These are phyloP conservation scores for Proctacanthus coquilletti DNA, from an alignment of 1,140 invertebrate species.

Conservation along the genomic window DNA sequence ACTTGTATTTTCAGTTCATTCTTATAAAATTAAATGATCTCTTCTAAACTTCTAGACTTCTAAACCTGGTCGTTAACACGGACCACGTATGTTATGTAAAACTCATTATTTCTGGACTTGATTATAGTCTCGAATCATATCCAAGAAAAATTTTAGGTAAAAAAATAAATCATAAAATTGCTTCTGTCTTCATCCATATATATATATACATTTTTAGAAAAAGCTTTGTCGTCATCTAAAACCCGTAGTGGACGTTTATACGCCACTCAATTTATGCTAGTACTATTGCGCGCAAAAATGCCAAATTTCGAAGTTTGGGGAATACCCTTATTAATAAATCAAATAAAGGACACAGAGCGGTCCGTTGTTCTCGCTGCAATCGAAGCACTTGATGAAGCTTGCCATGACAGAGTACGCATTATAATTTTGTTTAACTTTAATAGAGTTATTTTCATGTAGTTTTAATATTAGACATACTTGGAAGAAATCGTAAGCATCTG, in stretches of 20 bases:
- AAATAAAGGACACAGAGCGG: constrained; percentile 64
- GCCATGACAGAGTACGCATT: constrained; percentile 55
- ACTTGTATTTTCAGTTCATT: constrained; percentile 4
- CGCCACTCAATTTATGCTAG: constrained; percentile 74
- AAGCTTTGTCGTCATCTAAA: constrained; percentile 38
- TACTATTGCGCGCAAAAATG: constrained; percentile 60
- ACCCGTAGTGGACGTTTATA: constrained; percentile 66
- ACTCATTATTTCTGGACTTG: constrained; percentile 74
- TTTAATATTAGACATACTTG: constrained; percentile 42
- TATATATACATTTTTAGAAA: constrained; percentile 20
- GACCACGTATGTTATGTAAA: constrained; percentile 87
- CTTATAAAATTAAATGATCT: constrained; percentile 4
- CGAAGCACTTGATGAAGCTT: constrained; percentile 79
- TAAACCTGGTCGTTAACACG: constrained; percentile 62
- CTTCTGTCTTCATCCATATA: not conserved
- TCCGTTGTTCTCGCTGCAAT: constrained; percentile 62
- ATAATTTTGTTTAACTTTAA: constrained; percentile 7
- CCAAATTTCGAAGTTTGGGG: constrained; percentile 62
- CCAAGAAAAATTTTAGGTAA: constrained; percentile 49
- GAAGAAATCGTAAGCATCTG: constrained; percentile 59
- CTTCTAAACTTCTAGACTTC: constrained; percentile 40
- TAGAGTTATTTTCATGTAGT: constrained; percentile 5
- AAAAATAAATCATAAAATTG: not conserved
- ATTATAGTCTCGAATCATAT: constrained; percentile 60
- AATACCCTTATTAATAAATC: constrained; percentile 60